These are phyloP conservation scores for Neosalanx taihuensis DNA, from an alignment of 2,797 vertebrate species.

Conservation along the genomic window DNA sequence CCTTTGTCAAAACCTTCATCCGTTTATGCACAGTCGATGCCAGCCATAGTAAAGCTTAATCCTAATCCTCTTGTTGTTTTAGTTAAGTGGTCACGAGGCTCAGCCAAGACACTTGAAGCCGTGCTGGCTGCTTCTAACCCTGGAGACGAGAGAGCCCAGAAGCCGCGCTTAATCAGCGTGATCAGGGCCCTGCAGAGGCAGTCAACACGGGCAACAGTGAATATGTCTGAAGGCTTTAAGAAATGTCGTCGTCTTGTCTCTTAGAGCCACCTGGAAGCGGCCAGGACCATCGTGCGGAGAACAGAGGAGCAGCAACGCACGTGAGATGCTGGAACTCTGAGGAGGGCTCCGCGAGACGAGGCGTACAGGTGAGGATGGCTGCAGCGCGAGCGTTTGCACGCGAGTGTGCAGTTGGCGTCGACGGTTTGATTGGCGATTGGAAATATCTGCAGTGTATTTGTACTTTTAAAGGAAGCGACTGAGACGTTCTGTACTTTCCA, in stretches of 20 bases:
- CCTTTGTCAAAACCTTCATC: conserved; percentile 61
- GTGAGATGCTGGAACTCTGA: conserved; percentile 30
- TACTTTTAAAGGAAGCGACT: too few relatives aligned
- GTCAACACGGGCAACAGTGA: conserved; percentile 2
- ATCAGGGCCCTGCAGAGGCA: conserved; percentile 1
- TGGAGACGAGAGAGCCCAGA: conserved; percentile 11
- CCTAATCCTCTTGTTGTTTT: conserved; percentile 78
- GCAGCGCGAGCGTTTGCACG: not conserved
- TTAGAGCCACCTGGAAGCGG: not conserved
- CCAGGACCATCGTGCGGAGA: not conserved
- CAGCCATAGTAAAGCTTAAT: conserved; percentile 67
- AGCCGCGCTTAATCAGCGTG: conserved; percentile 23
- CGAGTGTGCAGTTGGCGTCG: not conserved
- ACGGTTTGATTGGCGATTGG: too few relatives aligned
- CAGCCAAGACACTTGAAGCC: conserved; percentile 45
- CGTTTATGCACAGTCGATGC: conserved; percentile 54
- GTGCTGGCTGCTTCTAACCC: conserved; percentile 21
- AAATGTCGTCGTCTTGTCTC: not conserved
- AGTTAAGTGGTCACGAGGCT: conserved; percentile 67
- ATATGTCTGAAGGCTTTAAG: not conserved
- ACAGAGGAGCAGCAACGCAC: conserved; percentile 3
- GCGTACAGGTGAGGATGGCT: conserved; percentile 49
- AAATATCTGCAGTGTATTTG: too few relatives aligned
- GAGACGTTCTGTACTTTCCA: too few relatives aligned
- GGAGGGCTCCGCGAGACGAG: conserved; percentile 24